These are phyloP conservation scores for Andrena bucephala DNA, from an alignment of 2,888 invertebrate genomes.

Conservation along the genomic window DNA sequence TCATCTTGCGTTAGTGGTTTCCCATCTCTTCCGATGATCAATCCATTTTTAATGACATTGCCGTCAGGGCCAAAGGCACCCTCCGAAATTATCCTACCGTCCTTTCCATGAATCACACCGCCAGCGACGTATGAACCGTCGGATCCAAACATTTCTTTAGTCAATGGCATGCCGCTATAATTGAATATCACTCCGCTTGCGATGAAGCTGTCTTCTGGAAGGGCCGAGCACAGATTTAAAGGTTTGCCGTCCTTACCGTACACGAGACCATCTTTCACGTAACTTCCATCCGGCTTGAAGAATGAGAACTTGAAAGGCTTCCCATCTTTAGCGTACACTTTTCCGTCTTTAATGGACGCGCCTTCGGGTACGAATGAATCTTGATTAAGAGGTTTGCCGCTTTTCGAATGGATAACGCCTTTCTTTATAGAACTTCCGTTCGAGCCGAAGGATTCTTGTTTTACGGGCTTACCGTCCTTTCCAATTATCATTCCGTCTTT, in stretches of 20 bases:
- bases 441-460: constrained; percentile 80
- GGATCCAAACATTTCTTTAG: constrained; percentile 79
- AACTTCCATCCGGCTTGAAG: constrained; percentile 82
- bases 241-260: constrained; percentile 80
- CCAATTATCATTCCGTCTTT: constrained; percentile 78
- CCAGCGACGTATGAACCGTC: constrained; percentile 81
- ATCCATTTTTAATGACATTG: constrained; percentile 79
- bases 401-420: constrained; percentile 77
- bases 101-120: constrained; percentile 78
- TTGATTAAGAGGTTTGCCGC: constrained; percentile 80
- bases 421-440: constrained; percentile 79
- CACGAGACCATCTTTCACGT: constrained; percentile 79
- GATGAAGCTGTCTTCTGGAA: constrained; percentile 80
- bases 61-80: constrained; percentile 82
- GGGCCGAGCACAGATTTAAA: constrained; percentile 75
- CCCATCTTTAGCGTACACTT: constrained; percentile 78
- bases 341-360: constrained; percentile 80
- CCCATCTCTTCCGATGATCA: constrained; percentile 80
- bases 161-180: constrained; percentile 74
- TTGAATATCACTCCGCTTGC: constrained; percentile 81
- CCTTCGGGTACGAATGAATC: constrained; percentile 82
- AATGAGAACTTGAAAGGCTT: constrained; percentile 79
- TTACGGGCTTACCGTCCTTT: constrained; percentile 80
- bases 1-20: constrained; percentile 81
- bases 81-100: constrained; percentile 78